Evolutionary conservation across 2,888 invertebrate genomes (phyloP).

Genomic region (Anaspis maculata): DNA sequence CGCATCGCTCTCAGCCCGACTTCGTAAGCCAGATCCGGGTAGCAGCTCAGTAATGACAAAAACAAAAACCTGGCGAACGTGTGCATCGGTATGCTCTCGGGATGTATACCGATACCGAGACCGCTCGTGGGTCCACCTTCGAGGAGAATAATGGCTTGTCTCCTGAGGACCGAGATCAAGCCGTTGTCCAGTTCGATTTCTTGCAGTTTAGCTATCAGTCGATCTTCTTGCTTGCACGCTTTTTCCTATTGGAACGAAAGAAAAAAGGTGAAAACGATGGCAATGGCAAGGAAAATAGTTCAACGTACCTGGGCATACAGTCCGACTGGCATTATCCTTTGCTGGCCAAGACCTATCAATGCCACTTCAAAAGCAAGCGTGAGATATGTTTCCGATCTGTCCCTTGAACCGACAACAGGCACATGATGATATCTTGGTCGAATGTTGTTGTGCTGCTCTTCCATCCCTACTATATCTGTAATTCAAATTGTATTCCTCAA

Average conservation of each 20-base stretch:
- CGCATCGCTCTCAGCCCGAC: conserved; percentile 73
- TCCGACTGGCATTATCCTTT: conserved; percentile 69
- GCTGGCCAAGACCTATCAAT: conserved; percentile 69
- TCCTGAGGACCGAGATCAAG: conserved; percentile 56
- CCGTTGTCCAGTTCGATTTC: conserved; percentile 69
- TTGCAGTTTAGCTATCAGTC: conserved; percentile 64
- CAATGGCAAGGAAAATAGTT: conserved; percentile 2
- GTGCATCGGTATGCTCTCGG: conserved; percentile 77
- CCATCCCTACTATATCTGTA: conserved; percentile 47
- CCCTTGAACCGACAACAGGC: conserved; percentile 63
- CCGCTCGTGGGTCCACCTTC: conserved; percentile 73
- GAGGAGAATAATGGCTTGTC: conserved; percentile 60
- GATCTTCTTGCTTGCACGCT: conserved; percentile 66
- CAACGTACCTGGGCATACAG: conserved; percentile 61
- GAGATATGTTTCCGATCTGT: conserved; percentile 66
- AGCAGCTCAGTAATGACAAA: conserved; percentile 63
- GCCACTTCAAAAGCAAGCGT: conserved; percentile 72
- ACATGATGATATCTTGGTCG: conserved; percentile 63
- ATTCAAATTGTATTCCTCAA: too few relatives aligned
- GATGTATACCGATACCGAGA: conserved; percentile 65
- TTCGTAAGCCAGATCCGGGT: conserved; percentile 71
- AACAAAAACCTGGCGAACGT: conserved; percentile 76
- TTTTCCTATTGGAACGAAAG: conserved; percentile 45
- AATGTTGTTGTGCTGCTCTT: conserved; percentile 42
- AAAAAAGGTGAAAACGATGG: conserved; percentile 4